A percentile compares a stretch with the other conserved stretches of the same genome.
Evolutionary conservation across 2,113 vertebrate species (phyloP).

Genomic region (Lipotes vexillifer): DNA sequence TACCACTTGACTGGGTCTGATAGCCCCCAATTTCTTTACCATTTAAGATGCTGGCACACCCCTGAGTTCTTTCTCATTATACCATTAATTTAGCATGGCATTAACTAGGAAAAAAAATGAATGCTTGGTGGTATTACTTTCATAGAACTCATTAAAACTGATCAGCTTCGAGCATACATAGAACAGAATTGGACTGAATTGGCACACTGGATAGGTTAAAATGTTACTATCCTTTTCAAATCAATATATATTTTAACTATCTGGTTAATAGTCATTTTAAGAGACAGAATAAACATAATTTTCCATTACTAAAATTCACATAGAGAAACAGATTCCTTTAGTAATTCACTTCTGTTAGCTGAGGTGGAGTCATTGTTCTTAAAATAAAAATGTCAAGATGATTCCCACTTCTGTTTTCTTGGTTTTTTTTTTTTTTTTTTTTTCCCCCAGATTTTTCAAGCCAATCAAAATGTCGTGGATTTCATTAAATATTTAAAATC

Average conservation of each 20-base stretch:
- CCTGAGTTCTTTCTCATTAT: not conserved
- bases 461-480: not conserved
- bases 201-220: not conserved
- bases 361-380: not conserved
- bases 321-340: not conserved
- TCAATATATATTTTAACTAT: not conserved
- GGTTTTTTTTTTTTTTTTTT: not conserved
- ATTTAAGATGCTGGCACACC: not conserved
- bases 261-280: not conserved
- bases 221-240: not conserved
- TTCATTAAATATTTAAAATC: constrained; percentile 9
- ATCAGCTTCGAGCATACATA: not conserved
- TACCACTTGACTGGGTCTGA: not conserved
- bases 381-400: not conserved
- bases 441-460: not conserved
- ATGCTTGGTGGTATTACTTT: not conserved
- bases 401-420: not conserved
- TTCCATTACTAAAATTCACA: not conserved
- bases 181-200: not conserved
- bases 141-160: not conserved
- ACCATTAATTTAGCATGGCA: not conserved
- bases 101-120: not conserved
- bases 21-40: not conserved
- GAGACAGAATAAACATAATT: not conserved
- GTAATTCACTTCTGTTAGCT: not conserved